Conservation (phyloP, 2,797 vertebrate genomes). For the Rhabdomys pumilio region DNA sequence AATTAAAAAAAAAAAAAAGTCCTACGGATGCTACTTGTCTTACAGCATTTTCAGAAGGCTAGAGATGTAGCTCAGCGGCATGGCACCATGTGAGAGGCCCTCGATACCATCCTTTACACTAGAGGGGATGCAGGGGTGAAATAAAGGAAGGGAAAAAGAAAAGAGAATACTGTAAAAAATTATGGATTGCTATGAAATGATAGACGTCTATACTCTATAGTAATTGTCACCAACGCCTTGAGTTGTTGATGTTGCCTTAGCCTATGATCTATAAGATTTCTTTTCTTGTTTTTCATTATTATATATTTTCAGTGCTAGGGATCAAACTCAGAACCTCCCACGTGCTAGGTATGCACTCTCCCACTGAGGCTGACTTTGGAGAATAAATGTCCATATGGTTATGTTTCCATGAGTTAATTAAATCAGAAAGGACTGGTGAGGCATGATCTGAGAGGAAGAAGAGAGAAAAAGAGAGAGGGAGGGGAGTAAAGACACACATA, state of each 20-base stretch:
- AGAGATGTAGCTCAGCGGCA: background rate
- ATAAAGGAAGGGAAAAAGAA: background rate
- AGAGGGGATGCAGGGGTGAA: background rate
- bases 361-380: background rate
- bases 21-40: background rate
- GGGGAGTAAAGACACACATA: background rate
- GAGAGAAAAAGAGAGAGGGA: background rate
- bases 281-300: background rate
- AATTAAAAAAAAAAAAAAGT: background rate
- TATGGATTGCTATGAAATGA: background rate
- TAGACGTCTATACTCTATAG: background rate
- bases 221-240: background rate
- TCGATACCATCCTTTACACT: too few species aligned
- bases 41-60: background rate
- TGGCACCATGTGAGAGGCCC: background rate
- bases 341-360: background rate
- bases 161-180: background rate
- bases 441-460: background rate
- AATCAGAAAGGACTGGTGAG: background rate
- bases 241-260: constrained; percentile 64
- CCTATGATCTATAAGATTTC: constrained; percentile 26
- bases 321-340: background rate
- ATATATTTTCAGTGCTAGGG: background rate
- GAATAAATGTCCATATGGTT: background rate
- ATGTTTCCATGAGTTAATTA: constrained; percentile 41